These are phyloP conservation scores for Ammodytes dubius DNA, from an alignment of 2,113 vertebrate genomes.

Conservation along the genomic window DNA sequence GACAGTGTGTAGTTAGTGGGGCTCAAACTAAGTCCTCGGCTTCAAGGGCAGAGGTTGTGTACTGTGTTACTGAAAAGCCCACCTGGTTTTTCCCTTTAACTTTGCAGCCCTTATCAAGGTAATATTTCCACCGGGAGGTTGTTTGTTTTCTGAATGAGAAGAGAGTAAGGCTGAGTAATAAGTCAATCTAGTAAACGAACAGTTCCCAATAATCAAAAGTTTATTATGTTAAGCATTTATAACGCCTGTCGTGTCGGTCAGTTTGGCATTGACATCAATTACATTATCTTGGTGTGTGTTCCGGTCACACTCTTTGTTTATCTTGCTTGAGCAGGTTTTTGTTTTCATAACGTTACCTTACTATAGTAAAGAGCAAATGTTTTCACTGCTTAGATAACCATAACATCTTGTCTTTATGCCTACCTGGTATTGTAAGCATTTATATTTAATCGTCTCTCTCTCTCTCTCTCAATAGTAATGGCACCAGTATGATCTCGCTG, in stretches of 20 bases:
- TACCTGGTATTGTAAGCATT: neutral
- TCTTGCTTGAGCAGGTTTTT: no score
- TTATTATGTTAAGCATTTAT: neutral
- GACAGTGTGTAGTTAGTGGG: constrained; percentile 12
- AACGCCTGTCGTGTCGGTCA: neutral
- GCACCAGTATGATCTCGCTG: constrained; percentile 99
- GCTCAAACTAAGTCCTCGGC: constrained; percentile 41
- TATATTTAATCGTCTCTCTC: neutral
- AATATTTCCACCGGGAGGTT: constrained; percentile 13
- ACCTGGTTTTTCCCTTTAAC: constrained; percentile 20
- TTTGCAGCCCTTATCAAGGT: constrained; percentile 32
- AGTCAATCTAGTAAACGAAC: neutral
- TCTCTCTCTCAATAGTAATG: constrained; percentile 87
- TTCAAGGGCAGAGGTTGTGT: constrained; percentile 71
- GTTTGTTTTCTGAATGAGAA: constrained; percentile 36
- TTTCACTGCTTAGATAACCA: neutral
- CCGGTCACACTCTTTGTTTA: neutral
- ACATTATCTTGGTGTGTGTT: neutral
- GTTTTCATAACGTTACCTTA: no score
- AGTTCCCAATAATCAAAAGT: neutral
- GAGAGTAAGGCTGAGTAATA: neutral
- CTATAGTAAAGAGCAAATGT: neutral
- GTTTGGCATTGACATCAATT: neutral
- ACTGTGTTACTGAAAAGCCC: constrained; percentile 37
- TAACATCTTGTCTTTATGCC: neutral